Percentiles rank a stretch among this genome's conserved stretches.
Conservation (phyloP, 2,888 invertebrate genomes). For the Dorcus parallelipipedus region DNA sequence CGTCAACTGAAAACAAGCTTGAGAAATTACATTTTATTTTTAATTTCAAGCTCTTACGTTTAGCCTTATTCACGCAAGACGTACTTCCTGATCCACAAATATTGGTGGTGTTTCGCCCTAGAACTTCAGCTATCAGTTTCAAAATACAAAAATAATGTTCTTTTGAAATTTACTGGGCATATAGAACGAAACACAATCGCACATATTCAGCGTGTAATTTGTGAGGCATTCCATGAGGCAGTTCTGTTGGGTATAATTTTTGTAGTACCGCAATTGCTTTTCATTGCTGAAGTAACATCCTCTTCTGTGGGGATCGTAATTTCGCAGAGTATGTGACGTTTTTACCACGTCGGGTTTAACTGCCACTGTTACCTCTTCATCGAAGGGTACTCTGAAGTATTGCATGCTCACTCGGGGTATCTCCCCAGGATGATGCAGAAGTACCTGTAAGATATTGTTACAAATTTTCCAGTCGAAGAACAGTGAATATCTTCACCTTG, state of each 20-base stretch:
- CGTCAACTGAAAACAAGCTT: too few species aligned
- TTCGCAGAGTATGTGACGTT: conserved; percentile 62
- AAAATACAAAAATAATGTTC: not conserved
- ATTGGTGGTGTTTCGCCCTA: conserved; percentile 54
- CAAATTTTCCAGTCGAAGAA: not conserved
- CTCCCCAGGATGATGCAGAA: conserved; percentile 68
- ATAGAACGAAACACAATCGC: conserved; percentile 68
- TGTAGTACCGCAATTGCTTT: conserved; percentile 61
- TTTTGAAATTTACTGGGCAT: conserved; percentile 57
- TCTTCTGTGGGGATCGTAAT: conserved; percentile 62
- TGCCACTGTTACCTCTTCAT: conserved; percentile 68
- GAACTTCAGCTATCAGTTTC: conserved; percentile 29
- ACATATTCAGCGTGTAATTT: conserved; percentile 61
- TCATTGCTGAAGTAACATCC: conserved; percentile 69
- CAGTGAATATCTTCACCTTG: conserved; percentile 48
- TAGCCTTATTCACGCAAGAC: conserved; percentile 54
- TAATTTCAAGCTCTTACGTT: conserved; percentile 47
- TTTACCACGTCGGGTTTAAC: conserved; percentile 76
- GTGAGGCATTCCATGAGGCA: conserved; percentile 71
- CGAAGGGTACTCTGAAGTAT: conserved; percentile 67
- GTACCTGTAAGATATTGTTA: conserved; percentile 48
- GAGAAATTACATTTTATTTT: too few species aligned
- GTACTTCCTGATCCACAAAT: conserved; percentile 60
- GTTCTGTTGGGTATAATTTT: conserved; percentile 69
- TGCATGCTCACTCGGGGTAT: conserved; percentile 65